Percentiles rank a stretch among this genome's conserved stretches.
These are phyloP conservation scores for Ictalurus furcatus DNA, from an alignment of 2,113 vertebrate genomes.

Conservation along the genomic window DNA sequence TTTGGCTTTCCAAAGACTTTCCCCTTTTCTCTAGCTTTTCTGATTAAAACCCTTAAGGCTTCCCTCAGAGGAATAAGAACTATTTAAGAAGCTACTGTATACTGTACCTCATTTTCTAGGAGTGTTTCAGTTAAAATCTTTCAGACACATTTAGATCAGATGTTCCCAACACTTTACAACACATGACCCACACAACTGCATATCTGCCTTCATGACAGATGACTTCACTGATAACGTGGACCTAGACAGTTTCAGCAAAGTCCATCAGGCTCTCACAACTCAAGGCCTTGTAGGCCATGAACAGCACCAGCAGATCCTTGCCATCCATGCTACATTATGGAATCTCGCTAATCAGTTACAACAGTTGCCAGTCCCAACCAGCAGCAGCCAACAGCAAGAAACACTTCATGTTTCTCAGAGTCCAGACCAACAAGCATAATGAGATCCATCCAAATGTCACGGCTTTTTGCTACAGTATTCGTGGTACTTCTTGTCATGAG, in stretches of 20 bases:
- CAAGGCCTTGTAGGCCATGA: not conserved
- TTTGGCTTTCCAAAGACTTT: not conserved
- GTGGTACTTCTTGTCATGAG: not conserved
- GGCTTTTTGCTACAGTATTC: not conserved
- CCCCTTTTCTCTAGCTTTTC: too few relatives aligned
- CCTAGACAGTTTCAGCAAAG: not conserved
- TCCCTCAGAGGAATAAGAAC: too few relatives aligned
- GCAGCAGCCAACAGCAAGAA: not conserved
- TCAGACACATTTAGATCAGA: not conserved
- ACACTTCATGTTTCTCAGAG: not conserved
- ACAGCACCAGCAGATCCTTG: not conserved
- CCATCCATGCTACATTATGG: not conserved
- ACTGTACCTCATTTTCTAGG: too few relatives aligned
- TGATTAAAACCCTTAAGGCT: not conserved
- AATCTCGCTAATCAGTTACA: not conserved
- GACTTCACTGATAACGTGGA: not conserved
- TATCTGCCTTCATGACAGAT: not conserved
- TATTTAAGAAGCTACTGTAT: too few relatives aligned
- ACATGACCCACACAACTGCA: not conserved
- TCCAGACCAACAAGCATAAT: not conserved
- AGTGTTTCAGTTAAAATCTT: not conserved
- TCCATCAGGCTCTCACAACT: not conserved
- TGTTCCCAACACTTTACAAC: not conserved
- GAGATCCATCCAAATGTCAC: not conserved
- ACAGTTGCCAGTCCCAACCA: not conserved